Conservation (phyloP, 2,888 invertebrate species). For the Macrophya annulata region DNA sequence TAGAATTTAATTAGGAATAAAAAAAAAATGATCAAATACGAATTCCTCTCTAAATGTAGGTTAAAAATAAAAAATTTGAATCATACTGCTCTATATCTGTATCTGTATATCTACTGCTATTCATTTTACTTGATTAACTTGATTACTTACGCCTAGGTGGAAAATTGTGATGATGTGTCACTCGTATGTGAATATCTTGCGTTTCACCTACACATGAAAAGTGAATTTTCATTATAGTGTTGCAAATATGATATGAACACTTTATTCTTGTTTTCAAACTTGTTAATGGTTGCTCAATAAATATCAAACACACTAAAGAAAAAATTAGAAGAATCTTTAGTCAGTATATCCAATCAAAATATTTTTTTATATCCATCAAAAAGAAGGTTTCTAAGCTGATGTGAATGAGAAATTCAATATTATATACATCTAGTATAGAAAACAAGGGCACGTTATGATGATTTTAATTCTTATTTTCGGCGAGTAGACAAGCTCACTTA, state of each 20-base stretch:
- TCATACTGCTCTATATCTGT: not conserved
- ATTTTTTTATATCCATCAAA: not conserved
- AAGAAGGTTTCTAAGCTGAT: not conserved
- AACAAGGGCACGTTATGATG: not conserved
- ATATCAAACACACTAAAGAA: not conserved
- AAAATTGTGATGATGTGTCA: slow-evolving; percentile 79
- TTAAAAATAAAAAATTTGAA: not conserved
- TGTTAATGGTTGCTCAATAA: not conserved
- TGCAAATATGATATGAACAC: not conserved
- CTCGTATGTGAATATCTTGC: slow-evolving; percentile 80
- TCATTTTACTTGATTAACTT: not conserved
- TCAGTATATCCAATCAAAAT: not conserved
- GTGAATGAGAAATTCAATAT: not conserved
- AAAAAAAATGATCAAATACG: not conserved
- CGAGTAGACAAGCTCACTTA: not conserved
- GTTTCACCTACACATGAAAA: slow-evolving; percentile 74
- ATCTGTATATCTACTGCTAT: too few relatives aligned
- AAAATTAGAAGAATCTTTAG: not conserved
- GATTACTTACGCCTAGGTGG: slow-evolving; percentile 78
- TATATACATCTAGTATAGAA: not conserved
- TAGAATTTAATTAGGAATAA: not conserved
- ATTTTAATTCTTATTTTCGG: not conserved
- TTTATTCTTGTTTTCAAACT: not conserved
- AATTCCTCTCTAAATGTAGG: not conserved
- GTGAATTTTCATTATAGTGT: slow-evolving; percentile 10